These are phyloP conservation scores for Lichenostomus cassidix DNA, from an alignment of 2,113 vertebrate species.

Conservation along the genomic window DNA sequence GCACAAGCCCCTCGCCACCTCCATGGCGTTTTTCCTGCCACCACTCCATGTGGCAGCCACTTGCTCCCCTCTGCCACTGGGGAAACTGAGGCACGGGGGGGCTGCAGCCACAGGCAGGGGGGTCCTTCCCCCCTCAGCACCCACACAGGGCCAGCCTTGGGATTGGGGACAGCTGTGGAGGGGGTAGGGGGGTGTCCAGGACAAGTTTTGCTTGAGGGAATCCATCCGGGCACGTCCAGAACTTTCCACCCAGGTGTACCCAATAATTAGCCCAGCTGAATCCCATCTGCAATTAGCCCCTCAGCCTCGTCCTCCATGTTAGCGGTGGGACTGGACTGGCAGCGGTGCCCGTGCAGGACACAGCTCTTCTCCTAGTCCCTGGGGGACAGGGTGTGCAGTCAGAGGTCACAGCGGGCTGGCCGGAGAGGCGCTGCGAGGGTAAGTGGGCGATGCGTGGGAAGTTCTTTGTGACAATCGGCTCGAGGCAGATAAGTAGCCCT, in stretches of 20 bases:
- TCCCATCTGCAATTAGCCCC: background rate
- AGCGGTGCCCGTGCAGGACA: background rate
- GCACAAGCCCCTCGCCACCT: background rate
- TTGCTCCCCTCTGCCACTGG: background rate
- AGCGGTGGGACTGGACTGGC: background rate
- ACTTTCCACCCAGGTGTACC: fast-evolving
- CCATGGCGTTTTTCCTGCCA: fast-evolving
- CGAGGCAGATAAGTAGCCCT: background rate
- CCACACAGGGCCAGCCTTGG: too few relatives aligned
- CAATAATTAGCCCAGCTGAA: background rate
- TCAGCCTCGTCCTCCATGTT: fast-evolving
- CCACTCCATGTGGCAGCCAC: fast-evolving
- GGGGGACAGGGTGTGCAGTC: fast-evolving
- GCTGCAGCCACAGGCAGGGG: background rate
- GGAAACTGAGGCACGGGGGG: background rate
- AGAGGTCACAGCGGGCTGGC: background rate
- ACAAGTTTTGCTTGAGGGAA: background rate
- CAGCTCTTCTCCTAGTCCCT: fast-evolving
- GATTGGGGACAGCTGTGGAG: fast-evolving
- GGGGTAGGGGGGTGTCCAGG: fast-evolving
- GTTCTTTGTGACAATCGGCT: background rate
- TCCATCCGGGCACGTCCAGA: fast-evolving
- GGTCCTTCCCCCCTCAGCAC: background rate
- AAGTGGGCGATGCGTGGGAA: background rate
- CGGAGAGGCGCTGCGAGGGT: background rate